phyloP scores from a whole-genome alignment of 2,113 vertebrate species.

The Loxodonta africana region DNA sequence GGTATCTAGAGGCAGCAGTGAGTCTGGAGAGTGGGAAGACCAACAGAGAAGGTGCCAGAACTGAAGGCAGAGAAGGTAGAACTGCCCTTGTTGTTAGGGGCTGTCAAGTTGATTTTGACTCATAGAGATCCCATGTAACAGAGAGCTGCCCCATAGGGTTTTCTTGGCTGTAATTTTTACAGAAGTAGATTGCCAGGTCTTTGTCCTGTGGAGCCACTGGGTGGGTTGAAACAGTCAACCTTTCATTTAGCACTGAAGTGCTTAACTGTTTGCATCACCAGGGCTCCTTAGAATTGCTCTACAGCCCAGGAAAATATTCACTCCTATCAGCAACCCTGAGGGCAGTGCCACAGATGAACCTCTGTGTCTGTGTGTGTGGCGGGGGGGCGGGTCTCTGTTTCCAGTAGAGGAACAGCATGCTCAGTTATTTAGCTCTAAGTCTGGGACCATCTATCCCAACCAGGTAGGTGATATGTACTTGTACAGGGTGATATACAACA shows the following conservation, averaged over 20 bases:
- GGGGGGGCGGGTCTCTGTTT: neutral
- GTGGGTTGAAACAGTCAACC: neutral
- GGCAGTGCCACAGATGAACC: no score
- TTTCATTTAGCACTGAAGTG: neutral
- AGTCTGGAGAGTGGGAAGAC: neutral
- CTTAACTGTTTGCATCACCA: neutral
- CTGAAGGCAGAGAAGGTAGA: neutral
- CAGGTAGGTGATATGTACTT: neutral
- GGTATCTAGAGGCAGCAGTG: neutral
- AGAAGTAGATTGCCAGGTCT: neutral
- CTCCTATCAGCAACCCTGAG: neutral
- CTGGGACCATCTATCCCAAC: neutral
- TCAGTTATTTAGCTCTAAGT: neutral
- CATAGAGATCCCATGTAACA: neutral
- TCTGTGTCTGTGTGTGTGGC: accelerated
- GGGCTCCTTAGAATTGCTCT: neutral
- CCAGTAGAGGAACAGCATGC: neutral
- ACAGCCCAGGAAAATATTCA: neutral
- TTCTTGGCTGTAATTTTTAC: neutral
- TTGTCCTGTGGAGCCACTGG: neutral
- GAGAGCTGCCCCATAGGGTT: neutral
- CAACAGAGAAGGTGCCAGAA: neutral
- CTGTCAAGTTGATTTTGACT: no score
- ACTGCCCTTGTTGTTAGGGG: neutral
- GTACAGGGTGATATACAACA: neutral